Base-by-base conservation (phyloP, 2,113 vertebrate species). In the Salvelinus namaycush region DNA sequence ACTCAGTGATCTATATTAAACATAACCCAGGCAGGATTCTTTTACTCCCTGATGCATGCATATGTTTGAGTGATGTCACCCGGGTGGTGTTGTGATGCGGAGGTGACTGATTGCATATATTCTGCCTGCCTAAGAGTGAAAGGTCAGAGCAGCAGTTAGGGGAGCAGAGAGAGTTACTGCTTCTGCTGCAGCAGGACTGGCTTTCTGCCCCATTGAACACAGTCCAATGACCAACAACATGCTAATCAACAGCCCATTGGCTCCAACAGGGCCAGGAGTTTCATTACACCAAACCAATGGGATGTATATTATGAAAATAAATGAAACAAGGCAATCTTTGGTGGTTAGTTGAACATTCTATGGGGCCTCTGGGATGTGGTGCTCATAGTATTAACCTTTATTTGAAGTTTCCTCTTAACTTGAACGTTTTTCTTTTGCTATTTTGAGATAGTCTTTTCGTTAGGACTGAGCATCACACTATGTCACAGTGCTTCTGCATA, bases 161-260 rank as follows among this genome's bases (percentile, higher is more conserved):
- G 76, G 81, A 77, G 51, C 31, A 75, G 76, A 68, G 22, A 74
- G 72, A 68, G 75, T 78, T 81, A 82, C 80, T 76, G 82, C 49
- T 51, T 74, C 48, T 44, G 13, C 51, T 49, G 76, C 54, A 54
- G 51, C 39, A 44, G 39, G 51, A 18, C 16, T 76, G 73, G 81
- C 51, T 76, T 82, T 81, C 26, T 54, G 49, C 86, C 26, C 81
- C 89, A 87, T 85, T 93, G 83, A 90, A 79, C 89, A 78, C 7
- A 72, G 78, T 68, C 66, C 72, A 76, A 82, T 77, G 18, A 81
- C 75, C 84, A 86, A 88, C 89, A 79, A 69, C 85, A 77, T 81
- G 85, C 92, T 90, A 93, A 92, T 92, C 84, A 92, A 90, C 90
- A 91, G 87, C 82, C 81, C 75, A 83, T 76, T 27, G 26, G 79